Conservation (phyloP, 2,797 vertebrate species). For the Siniperca undulata region DNA sequence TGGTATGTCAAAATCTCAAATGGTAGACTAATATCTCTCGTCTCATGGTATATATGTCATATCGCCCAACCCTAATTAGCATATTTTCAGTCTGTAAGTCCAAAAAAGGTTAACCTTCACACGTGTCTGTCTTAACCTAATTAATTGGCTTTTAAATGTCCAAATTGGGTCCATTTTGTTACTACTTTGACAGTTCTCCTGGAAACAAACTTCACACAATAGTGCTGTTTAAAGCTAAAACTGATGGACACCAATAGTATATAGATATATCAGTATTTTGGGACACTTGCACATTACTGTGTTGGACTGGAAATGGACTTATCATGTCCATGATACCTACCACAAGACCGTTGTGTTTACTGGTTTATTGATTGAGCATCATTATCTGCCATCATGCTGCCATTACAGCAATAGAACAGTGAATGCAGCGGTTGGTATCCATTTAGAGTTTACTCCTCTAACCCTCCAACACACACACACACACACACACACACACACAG, state of each 20-base stretch:
- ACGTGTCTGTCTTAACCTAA: not conserved
- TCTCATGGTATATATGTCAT: conserved; percentile 1
- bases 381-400: conserved; percentile 8
- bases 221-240: conserved; percentile 6
- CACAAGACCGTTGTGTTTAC: conserved; percentile 3
- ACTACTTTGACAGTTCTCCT: conserved; percentile 8
- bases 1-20: not conserved
- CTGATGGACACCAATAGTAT: not conserved
- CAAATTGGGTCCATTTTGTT: not conserved
- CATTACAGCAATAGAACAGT: conserved; percentile 49
- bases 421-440: conserved; percentile 47
- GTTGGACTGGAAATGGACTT: conserved; percentile 7
- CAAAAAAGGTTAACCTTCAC: not conserved
- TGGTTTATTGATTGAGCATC: conserved; percentile 3
- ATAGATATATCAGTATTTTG: conserved; percentile 20
- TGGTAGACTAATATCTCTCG: not conserved
- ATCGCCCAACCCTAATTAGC: not conserved
- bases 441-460: conserved; percentile 13
- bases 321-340: not conserved
- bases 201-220: not conserved
- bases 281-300: conserved; percentile 5
- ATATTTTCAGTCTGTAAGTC: too few relatives aligned
- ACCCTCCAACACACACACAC: not conserved
- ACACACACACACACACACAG: conserved; percentile 9
- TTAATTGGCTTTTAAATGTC: conserved; percentile 4